phyloP scores from a whole-genome alignment of 2,113 vertebrate genomes.

The Pachyramphus minor region DNA sequence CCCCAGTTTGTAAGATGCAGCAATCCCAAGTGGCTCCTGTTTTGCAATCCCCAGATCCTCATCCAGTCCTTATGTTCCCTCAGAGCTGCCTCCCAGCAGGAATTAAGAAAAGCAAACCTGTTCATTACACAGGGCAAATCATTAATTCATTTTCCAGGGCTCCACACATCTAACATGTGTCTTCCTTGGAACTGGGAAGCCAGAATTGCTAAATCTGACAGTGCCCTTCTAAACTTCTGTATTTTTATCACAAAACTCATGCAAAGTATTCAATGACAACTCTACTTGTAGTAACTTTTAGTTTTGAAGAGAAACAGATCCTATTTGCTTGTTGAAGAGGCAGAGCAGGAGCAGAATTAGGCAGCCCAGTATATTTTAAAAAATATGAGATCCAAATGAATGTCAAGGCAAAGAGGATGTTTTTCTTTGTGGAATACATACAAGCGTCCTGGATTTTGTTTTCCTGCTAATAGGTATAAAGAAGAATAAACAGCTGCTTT shows the following conservation, averaged over 20 bases:
- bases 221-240: neutral
- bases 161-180: neutral
- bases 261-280: neutral
- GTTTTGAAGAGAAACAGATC: neutral
- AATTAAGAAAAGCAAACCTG: neutral
- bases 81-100: neutral
- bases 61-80: neutral
- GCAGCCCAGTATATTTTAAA: neutral
- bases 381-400: neutral
- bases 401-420: conserved; percentile 22
- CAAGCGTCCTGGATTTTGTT: conserved; percentile 20
- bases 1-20: neutral
- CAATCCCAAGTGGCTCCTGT: neutral
- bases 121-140: neutral
- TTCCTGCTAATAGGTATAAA: conserved; percentile 62
- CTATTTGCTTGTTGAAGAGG: neutral
- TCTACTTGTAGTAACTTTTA: neutral
- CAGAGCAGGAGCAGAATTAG: neutral
- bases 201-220: neutral
- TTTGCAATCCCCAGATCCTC: neutral
- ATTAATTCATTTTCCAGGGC: neutral
- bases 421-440: conserved; percentile 37
- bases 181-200: neutral
- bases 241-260: neutral
- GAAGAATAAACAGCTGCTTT: conserved; percentile 67